Conservation (phyloP, 2,888 invertebrate species). For the Rhyacophila evoluta region DNA sequence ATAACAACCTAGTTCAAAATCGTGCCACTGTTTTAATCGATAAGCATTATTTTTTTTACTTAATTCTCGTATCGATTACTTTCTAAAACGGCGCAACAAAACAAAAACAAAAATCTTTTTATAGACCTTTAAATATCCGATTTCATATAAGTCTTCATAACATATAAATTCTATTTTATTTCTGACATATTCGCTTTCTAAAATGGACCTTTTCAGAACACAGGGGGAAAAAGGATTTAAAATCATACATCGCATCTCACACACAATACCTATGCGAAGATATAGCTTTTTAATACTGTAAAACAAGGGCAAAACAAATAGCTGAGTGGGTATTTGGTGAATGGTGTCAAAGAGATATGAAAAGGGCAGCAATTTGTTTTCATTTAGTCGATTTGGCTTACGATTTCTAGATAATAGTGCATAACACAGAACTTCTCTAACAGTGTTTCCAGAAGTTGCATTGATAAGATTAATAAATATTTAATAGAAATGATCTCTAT, state of each 20-base stretch:
- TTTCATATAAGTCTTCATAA: conserved; percentile 49
- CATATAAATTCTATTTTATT: conserved; percentile 41
- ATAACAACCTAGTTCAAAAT: no score
- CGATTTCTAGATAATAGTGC: conserved; percentile 35
- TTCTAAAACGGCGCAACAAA: not conserved
- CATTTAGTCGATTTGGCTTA: conserved; percentile 46
- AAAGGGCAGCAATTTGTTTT: conserved; percentile 49
- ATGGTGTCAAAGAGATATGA: conserved; percentile 45
- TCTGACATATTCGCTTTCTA: conserved; percentile 40
- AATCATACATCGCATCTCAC: conserved; percentile 50
- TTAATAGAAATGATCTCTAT: no score
- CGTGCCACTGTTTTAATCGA: no score
- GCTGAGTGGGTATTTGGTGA: conserved; percentile 46
- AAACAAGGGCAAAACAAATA: conserved; percentile 28
- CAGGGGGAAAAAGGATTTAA: conserved; percentile 38
- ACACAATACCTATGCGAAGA: conserved; percentile 34
- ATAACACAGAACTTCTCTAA: not conserved
- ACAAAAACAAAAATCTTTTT: not conserved
- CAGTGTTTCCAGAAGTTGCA: not conserved
- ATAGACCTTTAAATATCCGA: conserved; percentile 32
- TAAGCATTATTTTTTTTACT: no score
- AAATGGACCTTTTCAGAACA: conserved; percentile 27
- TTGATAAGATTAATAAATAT: no score
- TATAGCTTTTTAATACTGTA: conserved; percentile 33
- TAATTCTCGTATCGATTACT: not conserved